Percentiles rank a stretch among this genome's conserved stretches.
Evolutionary conservation across 1,140 invertebrate species (phyloP).

Genomic region (Drosophila pallidifrons): DNA sequence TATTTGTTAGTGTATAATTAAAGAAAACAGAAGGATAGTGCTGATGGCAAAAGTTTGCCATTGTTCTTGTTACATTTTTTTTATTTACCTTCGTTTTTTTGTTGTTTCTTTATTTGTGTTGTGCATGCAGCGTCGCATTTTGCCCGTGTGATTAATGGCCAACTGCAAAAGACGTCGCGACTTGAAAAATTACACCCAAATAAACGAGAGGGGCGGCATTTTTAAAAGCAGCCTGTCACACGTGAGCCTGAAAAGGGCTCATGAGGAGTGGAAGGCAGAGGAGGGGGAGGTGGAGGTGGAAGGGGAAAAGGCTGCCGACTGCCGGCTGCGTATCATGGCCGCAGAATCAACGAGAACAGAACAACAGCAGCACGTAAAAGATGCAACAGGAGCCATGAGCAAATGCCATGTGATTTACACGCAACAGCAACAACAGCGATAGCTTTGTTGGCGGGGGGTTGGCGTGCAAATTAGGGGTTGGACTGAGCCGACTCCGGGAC

Average conservation of each 20-base stretch:
- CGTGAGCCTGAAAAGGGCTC: constrained; percentile 33
- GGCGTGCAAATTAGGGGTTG: constrained; percentile 79
- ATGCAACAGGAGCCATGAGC: constrained; percentile 76
- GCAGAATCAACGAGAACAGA: constrained; percentile 51
- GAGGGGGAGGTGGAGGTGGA: background rate
- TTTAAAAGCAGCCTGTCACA: constrained; percentile 77
- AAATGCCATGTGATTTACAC: constrained; percentile 82
- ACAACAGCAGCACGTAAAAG: constrained; percentile 69
- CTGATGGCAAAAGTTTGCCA: constrained; percentile 30
- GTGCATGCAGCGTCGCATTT: constrained; percentile 65
- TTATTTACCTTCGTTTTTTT: constrained; percentile 27
- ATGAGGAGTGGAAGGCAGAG: background rate
- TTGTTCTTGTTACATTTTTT: constrained; percentile 7
- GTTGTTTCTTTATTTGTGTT: constrained; percentile 41
- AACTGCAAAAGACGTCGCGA: constrained; percentile 75
- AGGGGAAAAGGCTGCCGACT: background rate
- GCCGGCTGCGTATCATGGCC: constrained; percentile 38
- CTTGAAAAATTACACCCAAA: constrained; percentile 81
- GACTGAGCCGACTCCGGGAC: constrained; percentile 22
- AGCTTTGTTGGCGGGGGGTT: constrained; percentile 33
- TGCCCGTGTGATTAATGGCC: constrained; percentile 74
- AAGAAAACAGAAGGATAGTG: constrained; percentile 18
- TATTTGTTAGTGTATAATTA: constrained; percentile 21
- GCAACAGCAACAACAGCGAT: constrained; percentile 46
- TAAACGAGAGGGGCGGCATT: constrained; percentile 65